These are phyloP conservation scores for Protobothrops mucrosquamatus DNA, from an alignment of 2,113 vertebrate genomes.

Conservation along the genomic window DNA sequence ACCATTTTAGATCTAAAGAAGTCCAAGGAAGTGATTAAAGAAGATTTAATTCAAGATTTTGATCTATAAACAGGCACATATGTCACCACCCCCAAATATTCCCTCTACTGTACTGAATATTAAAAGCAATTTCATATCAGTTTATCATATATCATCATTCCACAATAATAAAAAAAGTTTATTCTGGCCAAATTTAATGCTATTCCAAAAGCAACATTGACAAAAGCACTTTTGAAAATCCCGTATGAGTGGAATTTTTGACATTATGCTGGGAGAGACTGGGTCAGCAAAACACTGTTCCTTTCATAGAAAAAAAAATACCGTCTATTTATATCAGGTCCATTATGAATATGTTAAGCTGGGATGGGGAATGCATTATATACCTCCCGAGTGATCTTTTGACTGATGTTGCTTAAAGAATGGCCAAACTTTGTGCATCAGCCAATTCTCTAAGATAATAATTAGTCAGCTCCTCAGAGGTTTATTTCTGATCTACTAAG, in stretches of 20 bases:
- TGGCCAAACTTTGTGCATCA: neutral
- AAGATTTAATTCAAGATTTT: neutral
- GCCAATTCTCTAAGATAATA: neutral
- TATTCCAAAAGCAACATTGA: neutral
- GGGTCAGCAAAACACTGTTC: neutral
- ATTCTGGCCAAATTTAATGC: neutral
- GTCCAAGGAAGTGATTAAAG: neutral
- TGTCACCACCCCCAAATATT: neutral
- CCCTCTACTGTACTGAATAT: neutral
- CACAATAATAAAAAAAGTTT: neutral
- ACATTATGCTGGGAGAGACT: neutral
- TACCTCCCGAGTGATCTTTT: neutral
- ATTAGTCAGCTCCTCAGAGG: neutral
- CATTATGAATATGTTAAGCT: neutral
- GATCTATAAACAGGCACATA: neutral
- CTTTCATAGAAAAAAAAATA: neutral
- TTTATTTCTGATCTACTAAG: neutral
- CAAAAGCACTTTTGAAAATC: neutral
- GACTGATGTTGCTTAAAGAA: neutral
- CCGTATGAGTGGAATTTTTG: neutral
- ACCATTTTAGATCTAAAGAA: neutral
- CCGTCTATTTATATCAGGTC: neutral
- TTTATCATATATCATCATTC: neutral
- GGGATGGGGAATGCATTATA: neutral
- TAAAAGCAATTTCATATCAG: neutral